These are phyloP conservation scores for Neodiprion virginianus DNA, from an alignment of 1,140 invertebrate species.

Conservation along the genomic window DNA sequence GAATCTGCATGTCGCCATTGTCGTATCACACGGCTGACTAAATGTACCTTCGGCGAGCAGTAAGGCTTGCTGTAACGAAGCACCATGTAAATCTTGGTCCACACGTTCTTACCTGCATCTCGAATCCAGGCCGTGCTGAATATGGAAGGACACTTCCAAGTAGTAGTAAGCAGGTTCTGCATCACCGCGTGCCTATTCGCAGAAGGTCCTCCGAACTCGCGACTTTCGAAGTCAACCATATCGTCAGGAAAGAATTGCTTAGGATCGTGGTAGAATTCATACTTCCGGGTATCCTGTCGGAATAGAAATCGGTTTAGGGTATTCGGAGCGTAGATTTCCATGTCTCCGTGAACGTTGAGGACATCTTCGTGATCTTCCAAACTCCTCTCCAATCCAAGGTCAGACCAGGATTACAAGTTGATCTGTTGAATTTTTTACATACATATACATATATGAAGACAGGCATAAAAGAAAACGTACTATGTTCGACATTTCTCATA, in stretches of 20 bases:
- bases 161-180: slow-evolving; percentile 49
- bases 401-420: too few species aligned
- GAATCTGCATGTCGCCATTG: too few species aligned
- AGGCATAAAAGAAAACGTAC: too few species aligned
- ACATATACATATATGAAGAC: too few species aligned
- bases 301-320: slow-evolving; percentile 63
- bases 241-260: slow-evolving; percentile 63
- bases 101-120: slow-evolving; percentile 51
- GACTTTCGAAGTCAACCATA: slow-evolving; percentile 52
- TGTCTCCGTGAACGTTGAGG: slow-evolving; percentile 57
- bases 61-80: slow-evolving; percentile 58
- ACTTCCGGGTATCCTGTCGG: slow-evolving; percentile 63
- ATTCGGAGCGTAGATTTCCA: slow-evolving; percentile 51
- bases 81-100: slow-evolving; percentile 59
- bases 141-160: slow-evolving; percentile 50
- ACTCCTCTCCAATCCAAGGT: slow-evolving; percentile 51
- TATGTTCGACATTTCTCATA: slow-evolving; percentile 42
- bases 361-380: slow-evolving; percentile 70
- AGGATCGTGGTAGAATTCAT: slow-evolving; percentile 65
- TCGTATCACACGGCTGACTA: too few species aligned
- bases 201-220: slow-evolving; percentile 38
- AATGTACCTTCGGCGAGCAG: slow-evolving; percentile 54
- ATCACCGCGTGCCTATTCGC: slow-evolving; percentile 29
- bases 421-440: too few species aligned
- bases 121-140: slow-evolving; percentile 60